Evolutionary conservation across 2,888 invertebrate species (phyloP).

Genomic region (Tachina fera): DNA sequence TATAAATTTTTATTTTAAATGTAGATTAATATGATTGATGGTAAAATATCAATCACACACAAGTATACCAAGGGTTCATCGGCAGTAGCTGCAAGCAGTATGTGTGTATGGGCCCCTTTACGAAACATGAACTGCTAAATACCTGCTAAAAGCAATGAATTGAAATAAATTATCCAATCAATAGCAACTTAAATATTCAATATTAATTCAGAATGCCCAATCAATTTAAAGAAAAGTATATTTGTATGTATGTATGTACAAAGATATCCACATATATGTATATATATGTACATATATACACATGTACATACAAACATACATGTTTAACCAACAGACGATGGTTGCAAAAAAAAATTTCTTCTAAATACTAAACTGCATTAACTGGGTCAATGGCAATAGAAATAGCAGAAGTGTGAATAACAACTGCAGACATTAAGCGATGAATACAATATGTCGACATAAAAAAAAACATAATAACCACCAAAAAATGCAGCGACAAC

Average conservation of each 20-base stretch:
- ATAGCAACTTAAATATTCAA: slow-evolving; percentile 35
- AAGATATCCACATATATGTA: not conserved
- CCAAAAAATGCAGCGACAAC: slow-evolving; percentile 25
- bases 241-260: not conserved
- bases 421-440: slow-evolving; percentile 12
- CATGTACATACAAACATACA: not conserved
- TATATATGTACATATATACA: not conserved
- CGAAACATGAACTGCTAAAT: no score
- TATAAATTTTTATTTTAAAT: no score
- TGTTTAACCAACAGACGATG: no score
- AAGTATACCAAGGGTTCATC: no score
- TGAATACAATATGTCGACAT: slow-evolving; percentile 13
- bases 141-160: not conserved
- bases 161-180: slow-evolving; percentile 18
- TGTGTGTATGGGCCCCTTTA: no score
- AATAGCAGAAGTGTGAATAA: slow-evolving; percentile 34
- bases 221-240: not conserved
- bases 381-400: slow-evolving; percentile 70
- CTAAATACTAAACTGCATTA: slow-evolving; percentile 44
- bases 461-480: slow-evolving; percentile 23
- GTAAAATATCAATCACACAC: no score
- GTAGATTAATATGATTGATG: no score
- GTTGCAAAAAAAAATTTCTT: slow-evolving; percentile 3
- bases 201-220: not conserved
- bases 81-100: no score